Base-by-base conservation (phyloP, 1,140 invertebrate species). In the Metaphire vulgaris region DNA sequence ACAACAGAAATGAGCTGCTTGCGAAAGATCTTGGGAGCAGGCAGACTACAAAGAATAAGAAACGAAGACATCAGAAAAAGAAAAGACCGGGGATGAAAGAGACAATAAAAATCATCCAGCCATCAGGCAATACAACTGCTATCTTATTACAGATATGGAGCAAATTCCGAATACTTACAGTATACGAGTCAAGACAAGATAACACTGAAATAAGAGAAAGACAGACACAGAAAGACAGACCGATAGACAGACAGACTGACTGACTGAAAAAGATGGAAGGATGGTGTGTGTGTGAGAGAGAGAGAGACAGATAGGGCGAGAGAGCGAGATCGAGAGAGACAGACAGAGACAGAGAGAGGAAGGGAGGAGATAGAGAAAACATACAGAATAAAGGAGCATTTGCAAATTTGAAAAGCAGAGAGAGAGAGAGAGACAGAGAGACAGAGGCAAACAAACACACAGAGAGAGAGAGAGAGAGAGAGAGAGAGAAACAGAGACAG, bases 351-450 rank as follows among this genome's bases (percentile, higher is more conserved):
- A 75, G 74, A 75, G 31, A 75, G 74, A 75, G 56, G 32, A 28
- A 75, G 31, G 71, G 74, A 75, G 74, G 71, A 26, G 29, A 31
- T n/a, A 66, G 71, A 66, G 71, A n/a, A 75, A 66, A 69, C 67
- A 69, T 29, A 69, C 16, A 72, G 74, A 75, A 66, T 26, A 66
- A 75, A 28, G 29, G 66, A 69, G 74, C n/a, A n/a, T n/a, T n/a
- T n/a, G n/a, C n/a, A n/a, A n/a, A n/a, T n/a, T n/a, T n/a, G 41
- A 56, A 6, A 56, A 21, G 21, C 21, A 56, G 2, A n/a, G 29
- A 32, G 69, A 70, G 1, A 70, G 69, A 70, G n/a, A 70, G 69
- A 21, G 2, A 70, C n/a, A 70, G 1, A 70, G 69, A 70, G 1
- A 30, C 21, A 70, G 69, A 70, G 69, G 33, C 1, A 30, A 33